Conservation (phyloP, 2,113 vertebrate genomes). For the Leucosticte australis region DNA sequence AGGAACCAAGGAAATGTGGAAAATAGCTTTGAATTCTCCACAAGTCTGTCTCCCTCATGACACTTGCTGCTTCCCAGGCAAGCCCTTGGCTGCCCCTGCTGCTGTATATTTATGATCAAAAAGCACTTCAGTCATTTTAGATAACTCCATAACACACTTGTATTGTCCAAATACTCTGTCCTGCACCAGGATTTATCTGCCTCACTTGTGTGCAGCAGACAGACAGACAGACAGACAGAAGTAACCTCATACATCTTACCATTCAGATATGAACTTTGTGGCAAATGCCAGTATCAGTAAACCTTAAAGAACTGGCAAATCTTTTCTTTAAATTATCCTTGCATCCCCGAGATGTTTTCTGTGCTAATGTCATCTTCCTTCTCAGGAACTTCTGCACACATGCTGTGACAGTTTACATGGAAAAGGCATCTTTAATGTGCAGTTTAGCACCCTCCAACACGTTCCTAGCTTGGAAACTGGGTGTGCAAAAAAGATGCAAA, state of each 20-base stretch:
- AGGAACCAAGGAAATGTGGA: background rate
- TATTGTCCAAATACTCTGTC: background rate
- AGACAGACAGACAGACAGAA: background rate
- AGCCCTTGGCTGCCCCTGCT: background rate
- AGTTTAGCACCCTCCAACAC: background rate
- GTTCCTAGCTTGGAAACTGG: background rate
- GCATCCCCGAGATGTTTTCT: background rate
- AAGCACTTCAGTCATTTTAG: background rate
- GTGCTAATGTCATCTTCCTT: background rate
- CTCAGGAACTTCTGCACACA: background rate
- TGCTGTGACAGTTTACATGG: background rate
- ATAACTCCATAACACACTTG: background rate
- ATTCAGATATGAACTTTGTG: background rate
- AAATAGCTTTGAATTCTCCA: background rate
- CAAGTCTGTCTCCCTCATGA: background rate
- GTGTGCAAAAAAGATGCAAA: background rate
- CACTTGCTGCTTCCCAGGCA: background rate
- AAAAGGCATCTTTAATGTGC: background rate
- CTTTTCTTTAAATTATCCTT: background rate
- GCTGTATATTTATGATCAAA: background rate
- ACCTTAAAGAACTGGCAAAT: background rate
- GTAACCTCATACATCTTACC: background rate
- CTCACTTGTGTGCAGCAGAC: background rate
- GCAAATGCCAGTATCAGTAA: background rate
- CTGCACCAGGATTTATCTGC: background rate